phyloP scores from a whole-genome alignment of 2,113 vertebrate genomes.

The Rhizomys pruinosus region DNA sequence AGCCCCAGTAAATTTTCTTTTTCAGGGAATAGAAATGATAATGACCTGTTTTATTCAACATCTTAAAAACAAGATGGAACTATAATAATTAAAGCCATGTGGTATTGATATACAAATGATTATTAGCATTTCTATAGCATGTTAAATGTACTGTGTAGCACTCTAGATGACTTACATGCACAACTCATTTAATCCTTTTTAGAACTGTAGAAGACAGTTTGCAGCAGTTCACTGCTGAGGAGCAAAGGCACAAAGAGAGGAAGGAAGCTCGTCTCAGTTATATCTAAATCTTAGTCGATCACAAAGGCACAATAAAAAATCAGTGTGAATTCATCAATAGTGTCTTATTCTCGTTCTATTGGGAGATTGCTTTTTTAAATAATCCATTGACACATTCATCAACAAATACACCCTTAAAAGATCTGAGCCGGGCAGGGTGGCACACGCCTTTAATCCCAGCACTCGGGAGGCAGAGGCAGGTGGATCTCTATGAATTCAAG shows the following conservation, averaged over 20 bases:
- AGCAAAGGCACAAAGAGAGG: background rate
- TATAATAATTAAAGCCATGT: background rate
- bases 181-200: background rate
- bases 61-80: background rate
- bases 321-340: constrained; percentile 6
- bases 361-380: background rate
- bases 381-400: background rate
- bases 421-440: no score
- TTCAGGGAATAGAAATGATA: constrained; percentile 12
- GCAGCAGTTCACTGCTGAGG: background rate
- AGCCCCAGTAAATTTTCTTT: background rate
- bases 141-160: background rate
- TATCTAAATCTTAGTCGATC: background rate
- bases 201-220: background rate
- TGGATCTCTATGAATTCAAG: no score
- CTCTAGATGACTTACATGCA: background rate
- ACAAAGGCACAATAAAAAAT: background rate
- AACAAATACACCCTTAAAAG: background rate
- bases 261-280: background rate
- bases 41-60: background rate
- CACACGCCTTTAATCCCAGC: no score
- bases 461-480: no score
- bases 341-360: background rate
- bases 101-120: background rate
- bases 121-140: background rate